phyloP scores from a whole-genome alignment of 2,797 vertebrate species.

The Liasis olivaceus region DNA sequence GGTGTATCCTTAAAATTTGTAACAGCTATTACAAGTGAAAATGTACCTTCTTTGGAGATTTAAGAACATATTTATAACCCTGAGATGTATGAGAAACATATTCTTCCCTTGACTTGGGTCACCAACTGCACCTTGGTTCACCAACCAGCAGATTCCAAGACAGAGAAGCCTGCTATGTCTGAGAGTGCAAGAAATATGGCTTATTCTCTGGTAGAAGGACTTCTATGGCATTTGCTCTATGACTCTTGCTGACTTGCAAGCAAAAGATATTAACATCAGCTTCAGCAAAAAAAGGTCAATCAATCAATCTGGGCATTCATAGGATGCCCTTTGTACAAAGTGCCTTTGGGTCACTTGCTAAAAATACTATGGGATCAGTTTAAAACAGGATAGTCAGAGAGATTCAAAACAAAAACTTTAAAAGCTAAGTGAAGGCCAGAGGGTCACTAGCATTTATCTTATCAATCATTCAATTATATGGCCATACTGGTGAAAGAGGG shows the following conservation, averaged over 20 bases:
- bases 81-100: neutral
- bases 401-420: constrained; percentile 26
- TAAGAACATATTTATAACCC: neutral
- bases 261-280: constrained; percentile 52
- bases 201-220: constrained; percentile 44
- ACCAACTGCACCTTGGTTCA: neutral
- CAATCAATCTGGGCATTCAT: constrained; percentile 62
- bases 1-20: neutral
- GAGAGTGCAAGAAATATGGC: constrained; percentile 32
- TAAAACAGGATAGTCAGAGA: constrained; percentile 27
- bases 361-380: constrained; percentile 56
- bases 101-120: neutral
- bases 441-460: neutral
- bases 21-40: neutral
- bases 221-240: constrained; percentile 38
- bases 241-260: constrained; percentile 58
- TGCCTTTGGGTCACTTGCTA: constrained; percentile 56
- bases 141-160: neutral
- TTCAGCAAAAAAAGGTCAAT: constrained; percentile 53
- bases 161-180: constrained; percentile 27
- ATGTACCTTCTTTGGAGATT: neutral
- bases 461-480: neutral
- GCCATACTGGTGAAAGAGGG: neutral
- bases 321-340: constrained; percentile 55
- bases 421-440: neutral